phyloP scores from a whole-genome alignment of 2,113 vertebrate species.

The Trichechus manatus region DNA sequence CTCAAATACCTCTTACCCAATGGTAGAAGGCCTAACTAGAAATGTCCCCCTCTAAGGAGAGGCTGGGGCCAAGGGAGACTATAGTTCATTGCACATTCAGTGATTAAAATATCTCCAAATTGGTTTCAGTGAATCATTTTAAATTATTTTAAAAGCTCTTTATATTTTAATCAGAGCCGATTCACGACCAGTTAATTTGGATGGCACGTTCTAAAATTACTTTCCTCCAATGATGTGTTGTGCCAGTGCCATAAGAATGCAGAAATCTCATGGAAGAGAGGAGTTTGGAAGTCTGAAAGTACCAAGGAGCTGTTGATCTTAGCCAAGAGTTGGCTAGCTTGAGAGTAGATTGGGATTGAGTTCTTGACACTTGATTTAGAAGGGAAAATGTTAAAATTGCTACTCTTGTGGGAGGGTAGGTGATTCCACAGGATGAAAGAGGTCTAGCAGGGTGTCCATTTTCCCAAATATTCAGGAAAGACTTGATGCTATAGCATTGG shows the following conservation, averaged over 20 bases:
- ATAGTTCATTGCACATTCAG: slow-evolving; percentile 20
- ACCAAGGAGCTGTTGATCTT: background rate
- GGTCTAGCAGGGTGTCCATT: background rate
- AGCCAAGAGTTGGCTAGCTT: background rate
- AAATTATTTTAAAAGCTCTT: slow-evolving; percentile 64
- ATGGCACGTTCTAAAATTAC: slow-evolving; percentile 73
- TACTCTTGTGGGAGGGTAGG: background rate
- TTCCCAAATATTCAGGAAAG: background rate
- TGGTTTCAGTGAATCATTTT: slow-evolving; percentile 77
- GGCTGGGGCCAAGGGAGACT: slow-evolving; percentile 33
- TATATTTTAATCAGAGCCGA: slow-evolving; percentile 58
- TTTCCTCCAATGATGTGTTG: slow-evolving; percentile 11
- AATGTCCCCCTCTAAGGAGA: slow-evolving; percentile 35
- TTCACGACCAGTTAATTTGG: slow-evolving; percentile 40
- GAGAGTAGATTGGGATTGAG: background rate
- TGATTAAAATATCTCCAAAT: slow-evolving; percentile 68
- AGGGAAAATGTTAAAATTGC: background rate
- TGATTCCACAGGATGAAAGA: background rate
- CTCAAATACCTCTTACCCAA: background rate
- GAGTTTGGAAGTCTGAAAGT: background rate
- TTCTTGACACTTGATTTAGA: background rate
- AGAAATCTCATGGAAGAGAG: slow-evolving; percentile 9
- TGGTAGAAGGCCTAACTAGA: slow-evolving; percentile 28
- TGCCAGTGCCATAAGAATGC: background rate
- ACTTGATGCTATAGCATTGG: background rate